Percentiles rank a stretch among this genome's conserved stretches.
Evolutionary conservation across 1,140 invertebrate genomes (phyloP).

Genomic region (Limonius californicus): DNA sequence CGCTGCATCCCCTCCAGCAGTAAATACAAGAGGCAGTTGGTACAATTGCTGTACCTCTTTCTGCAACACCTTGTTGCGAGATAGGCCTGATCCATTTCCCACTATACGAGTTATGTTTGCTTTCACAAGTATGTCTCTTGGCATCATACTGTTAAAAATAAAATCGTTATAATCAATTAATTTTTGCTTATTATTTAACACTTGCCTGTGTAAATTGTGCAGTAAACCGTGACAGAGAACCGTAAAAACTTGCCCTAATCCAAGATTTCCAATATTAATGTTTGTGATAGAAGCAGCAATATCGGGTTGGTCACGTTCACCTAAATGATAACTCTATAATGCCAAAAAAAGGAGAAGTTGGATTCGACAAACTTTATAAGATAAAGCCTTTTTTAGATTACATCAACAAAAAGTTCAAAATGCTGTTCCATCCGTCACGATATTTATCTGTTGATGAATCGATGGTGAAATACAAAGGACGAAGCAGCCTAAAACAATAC

Average conservation of each 20-base stretch:
- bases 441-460: no score
- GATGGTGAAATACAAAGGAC: no score
- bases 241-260: conserved; percentile 68
- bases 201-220: conserved; percentile 66
- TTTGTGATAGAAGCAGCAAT: conserved; percentile 64
- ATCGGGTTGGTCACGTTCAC: conserved; percentile 72
- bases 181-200: not conserved
- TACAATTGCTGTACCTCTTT: conserved; percentile 63
- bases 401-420: no score
- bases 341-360: no score
- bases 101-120: conserved; percentile 69
- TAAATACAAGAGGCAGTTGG: conserved; percentile 61
- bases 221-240: conserved; percentile 77
- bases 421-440: no score
- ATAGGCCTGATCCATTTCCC: conserved; percentile 77
- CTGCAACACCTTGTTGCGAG: conserved; percentile 71
- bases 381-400: no score
- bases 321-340: no score
- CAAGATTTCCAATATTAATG: conserved; percentile 68
- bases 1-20: conserved; percentile 71
- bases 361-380: no score
- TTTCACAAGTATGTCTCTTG: conserved; percentile 58
- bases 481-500: no score
- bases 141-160: conserved; percentile 64
- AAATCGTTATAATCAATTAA: no score